Conservation (phyloP, 2,888 invertebrate genomes). For the Dolichopus griseipennis region DNA sequence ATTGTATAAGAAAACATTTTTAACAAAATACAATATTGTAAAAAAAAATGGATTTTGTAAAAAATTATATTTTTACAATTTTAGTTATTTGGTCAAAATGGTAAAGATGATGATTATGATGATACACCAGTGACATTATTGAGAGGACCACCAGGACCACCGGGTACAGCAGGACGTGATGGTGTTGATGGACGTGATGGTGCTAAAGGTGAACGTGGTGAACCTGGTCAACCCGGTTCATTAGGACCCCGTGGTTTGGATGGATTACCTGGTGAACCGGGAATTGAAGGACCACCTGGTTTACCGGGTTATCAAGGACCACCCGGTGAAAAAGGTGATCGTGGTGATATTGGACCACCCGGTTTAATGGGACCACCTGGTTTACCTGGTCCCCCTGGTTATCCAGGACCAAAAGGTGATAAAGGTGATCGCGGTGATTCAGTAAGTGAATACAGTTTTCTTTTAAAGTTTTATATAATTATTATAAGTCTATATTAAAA, state of each 20-base stretch:
- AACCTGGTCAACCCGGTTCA: slow-evolving; percentile 66
- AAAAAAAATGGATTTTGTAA: not conserved
- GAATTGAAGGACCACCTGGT: slow-evolving; percentile 81
- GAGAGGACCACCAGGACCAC: slow-evolving; percentile 58
- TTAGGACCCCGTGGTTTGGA: slow-evolving; percentile 65
- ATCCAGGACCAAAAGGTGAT: slow-evolving; percentile 82
- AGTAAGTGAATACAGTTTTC: slow-evolving; percentile 52
- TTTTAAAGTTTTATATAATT: not conserved
- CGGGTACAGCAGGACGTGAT: slow-evolving; percentile 45
- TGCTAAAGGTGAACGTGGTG: slow-evolving; percentile 51
- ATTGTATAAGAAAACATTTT: not conserved
- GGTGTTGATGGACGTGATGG: slow-evolving; percentile 46
- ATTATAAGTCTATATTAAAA: not conserved
- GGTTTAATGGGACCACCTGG: slow-evolving; percentile 93
- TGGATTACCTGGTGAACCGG: slow-evolving; percentile 68
- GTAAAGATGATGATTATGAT: slow-evolving; percentile 44
- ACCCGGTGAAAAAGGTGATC: slow-evolving; percentile 72
- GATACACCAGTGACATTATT: slow-evolving; percentile 47
- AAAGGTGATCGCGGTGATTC: slow-evolving; percentile 90
- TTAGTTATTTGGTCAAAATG: slow-evolving; percentile 42
- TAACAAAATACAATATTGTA: not conserved
- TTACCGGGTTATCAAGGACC: slow-evolving; percentile 67
- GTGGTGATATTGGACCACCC: slow-evolving; percentile 83
- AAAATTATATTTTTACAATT: not conserved
- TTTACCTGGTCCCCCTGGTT: slow-evolving; percentile 70